These are phyloP conservation scores for Mercenaria mercenaria DNA, from an alignment of 1,140 invertebrate species.

Conservation along the genomic window DNA sequence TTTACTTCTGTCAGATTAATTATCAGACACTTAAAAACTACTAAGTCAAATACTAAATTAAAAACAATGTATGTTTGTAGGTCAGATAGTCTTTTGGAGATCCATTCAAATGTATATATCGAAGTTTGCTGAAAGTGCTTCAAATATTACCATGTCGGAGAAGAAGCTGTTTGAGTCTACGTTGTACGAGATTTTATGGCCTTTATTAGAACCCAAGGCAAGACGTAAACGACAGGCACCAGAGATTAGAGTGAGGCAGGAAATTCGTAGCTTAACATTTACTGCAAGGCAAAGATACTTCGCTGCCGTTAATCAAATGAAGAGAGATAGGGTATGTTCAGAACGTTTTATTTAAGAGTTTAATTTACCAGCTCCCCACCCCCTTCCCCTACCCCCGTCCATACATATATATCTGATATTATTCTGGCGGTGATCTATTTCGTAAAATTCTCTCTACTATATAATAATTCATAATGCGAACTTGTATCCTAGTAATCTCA, in stretches of 20 bases:
- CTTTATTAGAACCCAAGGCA: neutral
- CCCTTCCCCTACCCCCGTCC: neutral
- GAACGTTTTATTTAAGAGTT: too few relatives aligned
- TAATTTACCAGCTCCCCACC: too few relatives aligned
- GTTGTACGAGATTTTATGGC: neutral
- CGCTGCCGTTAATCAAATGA: constrained; percentile 20
- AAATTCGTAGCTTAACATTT: constrained; percentile 16
- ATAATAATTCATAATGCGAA: too few relatives aligned
- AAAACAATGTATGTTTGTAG: constrained; percentile 10
- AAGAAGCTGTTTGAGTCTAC: neutral
- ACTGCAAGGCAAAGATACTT: constrained; percentile 41
- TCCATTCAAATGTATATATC: constrained; percentile 44
- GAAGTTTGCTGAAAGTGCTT: neutral
- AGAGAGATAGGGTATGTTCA: constrained; percentile 47
- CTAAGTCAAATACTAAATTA: too few relatives aligned
- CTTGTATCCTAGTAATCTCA: too few relatives aligned
- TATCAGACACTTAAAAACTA: too few relatives aligned
- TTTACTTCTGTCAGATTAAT: too few relatives aligned
- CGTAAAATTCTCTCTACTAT: neutral
- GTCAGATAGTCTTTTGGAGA: constrained; percentile 27
- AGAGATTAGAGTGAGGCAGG: neutral
- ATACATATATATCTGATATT: neutral
- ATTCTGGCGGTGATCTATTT: neutral
- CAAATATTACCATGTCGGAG: neutral
- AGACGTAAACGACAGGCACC: constrained; percentile 34